Conservation (phyloP, 2,888 invertebrate species). For the Sympetrum striolatum region DNA sequence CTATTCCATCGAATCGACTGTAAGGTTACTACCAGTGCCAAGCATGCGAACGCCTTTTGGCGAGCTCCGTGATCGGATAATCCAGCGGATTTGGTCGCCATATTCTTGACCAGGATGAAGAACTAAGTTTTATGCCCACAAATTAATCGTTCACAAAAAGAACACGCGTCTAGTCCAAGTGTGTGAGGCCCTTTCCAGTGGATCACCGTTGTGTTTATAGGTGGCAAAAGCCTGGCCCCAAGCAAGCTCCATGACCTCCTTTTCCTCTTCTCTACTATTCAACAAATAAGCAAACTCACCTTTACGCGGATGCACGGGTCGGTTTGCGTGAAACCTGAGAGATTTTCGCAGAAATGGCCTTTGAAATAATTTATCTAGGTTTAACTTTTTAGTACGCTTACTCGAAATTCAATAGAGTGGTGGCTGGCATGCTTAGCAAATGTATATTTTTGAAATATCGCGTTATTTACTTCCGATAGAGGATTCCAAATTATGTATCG, state of each 20-base stretch:
- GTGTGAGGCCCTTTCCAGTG: background rate
- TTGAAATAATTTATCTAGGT: no score
- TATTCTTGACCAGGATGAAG: background rate
- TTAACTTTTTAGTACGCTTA: no score
- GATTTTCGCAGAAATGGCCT: background rate
- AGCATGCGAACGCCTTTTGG: no score
- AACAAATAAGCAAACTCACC: background rate
- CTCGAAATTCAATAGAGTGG: no score
- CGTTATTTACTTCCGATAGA: no score
- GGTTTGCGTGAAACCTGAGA: background rate
- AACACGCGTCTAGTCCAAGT: background rate
- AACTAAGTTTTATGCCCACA: background rate
- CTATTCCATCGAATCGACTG: no score
- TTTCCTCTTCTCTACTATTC: background rate
- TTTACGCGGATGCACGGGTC: background rate
- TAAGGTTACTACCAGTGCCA: no score
- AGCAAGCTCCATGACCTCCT: background rate
- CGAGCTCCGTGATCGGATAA: no score
- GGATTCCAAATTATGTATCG: no score
- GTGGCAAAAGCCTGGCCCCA: background rate
- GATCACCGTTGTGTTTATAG: background rate
- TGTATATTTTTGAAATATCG: no score
- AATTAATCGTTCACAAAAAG: background rate
- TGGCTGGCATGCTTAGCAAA: no score
- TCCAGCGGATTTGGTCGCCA: no score